phyloP scores from a whole-genome alignment of 2,113 vertebrate species.

The Oryzias woworae region DNA sequence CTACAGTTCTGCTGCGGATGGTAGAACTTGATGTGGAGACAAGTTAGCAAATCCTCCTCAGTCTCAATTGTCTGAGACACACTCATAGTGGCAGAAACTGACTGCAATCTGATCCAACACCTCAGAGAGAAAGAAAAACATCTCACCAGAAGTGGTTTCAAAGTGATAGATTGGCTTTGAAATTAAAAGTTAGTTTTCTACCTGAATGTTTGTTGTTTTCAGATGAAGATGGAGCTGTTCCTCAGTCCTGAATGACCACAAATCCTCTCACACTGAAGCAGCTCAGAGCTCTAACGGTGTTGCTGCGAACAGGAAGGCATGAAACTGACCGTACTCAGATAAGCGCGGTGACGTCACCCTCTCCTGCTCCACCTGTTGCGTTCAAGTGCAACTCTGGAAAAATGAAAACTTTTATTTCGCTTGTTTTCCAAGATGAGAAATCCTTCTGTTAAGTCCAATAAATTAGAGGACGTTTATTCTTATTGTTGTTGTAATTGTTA shows the following conservation, averaged over 20 bases:
- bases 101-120: neutral
- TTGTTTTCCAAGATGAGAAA: neutral
- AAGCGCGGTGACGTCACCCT: neutral
- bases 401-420: neutral
- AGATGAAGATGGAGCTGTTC: neutral
- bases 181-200: neutral
- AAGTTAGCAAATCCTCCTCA: slow-evolving; percentile 81
- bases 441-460: too few species aligned
- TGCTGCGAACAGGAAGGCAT: slow-evolving; percentile 2
- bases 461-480: too few species aligned
- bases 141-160: too few species aligned
- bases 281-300: too few species aligned
- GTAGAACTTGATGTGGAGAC: slow-evolving; percentile 83
- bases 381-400: slow-evolving; percentile 20
- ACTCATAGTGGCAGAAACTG: slow-evolving; percentile 52
- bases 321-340: neutral
- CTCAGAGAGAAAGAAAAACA: neutral
- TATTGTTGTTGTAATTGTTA: too few species aligned
- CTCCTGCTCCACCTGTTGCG: slow-evolving; percentile 23
- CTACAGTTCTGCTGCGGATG: slow-evolving; percentile 78
- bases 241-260: neutral
- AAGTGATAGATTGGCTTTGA: too few species aligned
- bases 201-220: neutral
- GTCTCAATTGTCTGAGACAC: slow-evolving; percentile 80
- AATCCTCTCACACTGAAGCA: too few species aligned